Percentiles rank a stretch among this genome's conserved stretches.
phyloP scores from a whole-genome alignment of 2,113 vertebrate genomes.

The Circaetus cinerascens region DNA sequence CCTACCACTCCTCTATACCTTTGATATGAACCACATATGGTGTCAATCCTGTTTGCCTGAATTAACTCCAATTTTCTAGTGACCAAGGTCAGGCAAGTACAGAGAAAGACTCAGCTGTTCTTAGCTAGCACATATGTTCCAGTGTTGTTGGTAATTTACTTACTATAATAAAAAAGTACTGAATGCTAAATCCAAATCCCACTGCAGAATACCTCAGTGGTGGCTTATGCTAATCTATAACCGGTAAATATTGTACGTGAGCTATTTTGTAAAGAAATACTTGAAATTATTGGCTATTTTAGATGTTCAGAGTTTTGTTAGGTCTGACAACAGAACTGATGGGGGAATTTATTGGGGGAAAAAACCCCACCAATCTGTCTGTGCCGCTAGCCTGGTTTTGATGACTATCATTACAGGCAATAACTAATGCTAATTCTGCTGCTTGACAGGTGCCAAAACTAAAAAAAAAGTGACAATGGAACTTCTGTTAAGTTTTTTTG shows the following conservation, averaged over 20 bases:
- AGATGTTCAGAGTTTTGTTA: neutral
- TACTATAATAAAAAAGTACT: slow-evolving; percentile 48
- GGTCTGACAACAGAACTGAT: neutral
- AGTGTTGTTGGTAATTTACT: slow-evolving; percentile 58
- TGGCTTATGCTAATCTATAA: neutral
- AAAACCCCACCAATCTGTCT: neutral
- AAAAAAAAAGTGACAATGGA: neutral
- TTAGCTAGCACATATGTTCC: slow-evolving; percentile 64
- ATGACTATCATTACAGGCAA: neutral
- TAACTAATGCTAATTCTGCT: neutral
- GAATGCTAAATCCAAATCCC: slow-evolving; percentile 24
- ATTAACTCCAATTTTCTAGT: slow-evolving; percentile 69
- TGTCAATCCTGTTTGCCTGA: slow-evolving; percentile 58
- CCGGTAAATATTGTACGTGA: neutral
- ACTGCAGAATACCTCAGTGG: neutral
- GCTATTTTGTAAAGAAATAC: neutral
- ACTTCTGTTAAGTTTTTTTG: neutral
- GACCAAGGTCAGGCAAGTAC: slow-evolving; percentile 59
- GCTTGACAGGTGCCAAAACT: neutral
- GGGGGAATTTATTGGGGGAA: neutral
- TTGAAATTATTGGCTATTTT: neutral
- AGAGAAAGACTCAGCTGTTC: slow-evolving; percentile 68
- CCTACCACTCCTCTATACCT: slow-evolving; percentile 3
- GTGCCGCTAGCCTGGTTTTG: neutral
- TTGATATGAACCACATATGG: slow-evolving; percentile 58